A percentile compares a stretch with the other conserved stretches of the same genome.
phyloP scores from a whole-genome alignment of 2,888 invertebrate species.

The Acanthoscelides obtectus region DNA sequence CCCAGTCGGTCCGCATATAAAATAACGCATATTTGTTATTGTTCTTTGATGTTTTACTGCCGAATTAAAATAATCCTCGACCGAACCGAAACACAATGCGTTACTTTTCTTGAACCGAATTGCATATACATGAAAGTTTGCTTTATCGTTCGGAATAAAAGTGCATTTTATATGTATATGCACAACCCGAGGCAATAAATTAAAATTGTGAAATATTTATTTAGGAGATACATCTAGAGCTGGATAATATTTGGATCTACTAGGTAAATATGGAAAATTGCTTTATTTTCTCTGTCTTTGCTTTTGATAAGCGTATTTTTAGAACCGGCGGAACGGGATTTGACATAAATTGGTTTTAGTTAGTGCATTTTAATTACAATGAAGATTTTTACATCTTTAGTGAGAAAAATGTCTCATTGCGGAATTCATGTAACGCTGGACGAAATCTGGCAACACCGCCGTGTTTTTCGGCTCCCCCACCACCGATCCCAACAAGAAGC shows the following conservation, averaged over 20 bases:
- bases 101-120: neutral
- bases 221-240: neutral
- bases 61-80: neutral
- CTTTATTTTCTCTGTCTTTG: no score
- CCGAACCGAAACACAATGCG: neutral
- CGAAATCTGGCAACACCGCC: no score
- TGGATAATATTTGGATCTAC: neutral
- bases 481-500: no score
- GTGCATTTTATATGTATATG: neutral
- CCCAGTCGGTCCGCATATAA: neutral
- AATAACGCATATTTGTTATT: neutral
- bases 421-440: no score
- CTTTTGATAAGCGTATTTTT: no score
- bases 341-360: no score
- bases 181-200: neutral
- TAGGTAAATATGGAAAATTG: neutral
- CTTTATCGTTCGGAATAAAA: neutral
- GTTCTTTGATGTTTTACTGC: neutral
- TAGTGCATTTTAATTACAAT: no score
- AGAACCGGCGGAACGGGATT: no score
- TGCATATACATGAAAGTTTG: neutral
- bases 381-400: no score
- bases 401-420: no score
- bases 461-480: no score
- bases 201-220: neutral